These are phyloP conservation scores for Strigamia maritima DNA, from an alignment of 2,888 invertebrate species.

Conservation along the genomic window DNA sequence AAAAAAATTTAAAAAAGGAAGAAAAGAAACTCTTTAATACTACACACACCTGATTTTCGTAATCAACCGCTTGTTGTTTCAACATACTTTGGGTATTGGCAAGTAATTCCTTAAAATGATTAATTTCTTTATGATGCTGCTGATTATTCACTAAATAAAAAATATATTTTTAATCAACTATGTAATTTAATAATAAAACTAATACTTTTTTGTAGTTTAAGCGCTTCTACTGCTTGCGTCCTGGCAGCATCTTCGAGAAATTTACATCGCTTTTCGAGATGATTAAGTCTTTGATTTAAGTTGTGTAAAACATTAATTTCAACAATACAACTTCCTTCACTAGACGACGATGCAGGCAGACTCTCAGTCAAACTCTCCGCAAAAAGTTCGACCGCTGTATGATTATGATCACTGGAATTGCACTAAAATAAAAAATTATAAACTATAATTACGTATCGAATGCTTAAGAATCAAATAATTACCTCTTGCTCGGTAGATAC, in stretches of 20 bases:
- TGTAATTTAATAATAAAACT: neutral
- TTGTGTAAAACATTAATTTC: neutral
- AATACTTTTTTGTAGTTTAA: conserved; percentile 11
- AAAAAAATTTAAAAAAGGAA: neutral
- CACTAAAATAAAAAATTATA: neutral
- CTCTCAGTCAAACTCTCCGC: neutral
- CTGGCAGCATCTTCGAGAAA: neutral
- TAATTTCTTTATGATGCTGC: conserved; percentile 59
- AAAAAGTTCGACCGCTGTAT: neutral
- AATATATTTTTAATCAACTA: neutral
- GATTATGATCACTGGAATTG: neutral
- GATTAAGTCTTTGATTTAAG: neutral
- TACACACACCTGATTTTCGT: conserved; percentile 56
- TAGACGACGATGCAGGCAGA: neutral
- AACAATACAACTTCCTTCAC: neutral
- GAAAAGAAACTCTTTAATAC: neutral
- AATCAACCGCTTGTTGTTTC: conserved; percentile 58
- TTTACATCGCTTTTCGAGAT: neutral
- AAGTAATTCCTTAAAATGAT: conserved; percentile 58
- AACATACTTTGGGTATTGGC: conserved; percentile 59
- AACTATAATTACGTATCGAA: too few species aligned
- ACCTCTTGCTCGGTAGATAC: neutral
- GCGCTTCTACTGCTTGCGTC: neutral
- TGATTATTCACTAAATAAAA: conserved; percentile 57
- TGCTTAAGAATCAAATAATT: neutral